These are phyloP conservation scores for Eudemis profundana DNA, from an alignment of 2,888 invertebrate genomes.

Conservation along the genomic window DNA sequence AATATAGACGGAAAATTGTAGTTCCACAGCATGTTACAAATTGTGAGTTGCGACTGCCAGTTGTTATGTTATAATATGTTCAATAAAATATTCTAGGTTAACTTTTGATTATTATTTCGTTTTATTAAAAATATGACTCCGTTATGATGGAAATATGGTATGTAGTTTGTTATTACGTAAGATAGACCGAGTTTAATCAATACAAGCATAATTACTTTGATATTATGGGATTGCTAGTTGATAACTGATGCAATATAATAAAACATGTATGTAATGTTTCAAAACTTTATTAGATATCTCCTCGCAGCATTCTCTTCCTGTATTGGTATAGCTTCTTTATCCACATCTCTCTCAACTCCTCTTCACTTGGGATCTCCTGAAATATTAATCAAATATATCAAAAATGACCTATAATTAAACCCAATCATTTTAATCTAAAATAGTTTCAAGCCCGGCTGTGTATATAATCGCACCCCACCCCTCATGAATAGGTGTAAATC, in stretches of 20 bases:
- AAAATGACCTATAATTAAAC: not conserved
- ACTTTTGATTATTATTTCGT: conserved; percentile 54
- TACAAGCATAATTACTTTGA: not conserved
- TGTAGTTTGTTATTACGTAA: not conserved
- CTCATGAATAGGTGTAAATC: too few species aligned
- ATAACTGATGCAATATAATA: conserved; percentile 22
- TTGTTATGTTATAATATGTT: conserved; percentile 75
- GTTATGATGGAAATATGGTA: not conserved
- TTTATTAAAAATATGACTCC: not conserved
- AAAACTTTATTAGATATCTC: conserved; percentile 63
- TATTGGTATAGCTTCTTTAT: conserved; percentile 88
- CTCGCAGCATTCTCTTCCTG: conserved; percentile 87
- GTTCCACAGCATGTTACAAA: conserved; percentile 70
- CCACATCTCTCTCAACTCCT: conserved; percentile 90
- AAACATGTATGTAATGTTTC: not conserved
- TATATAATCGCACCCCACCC: too few species aligned
- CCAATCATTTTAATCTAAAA: too few species aligned
- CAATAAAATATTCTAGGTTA: conserved; percentile 70
- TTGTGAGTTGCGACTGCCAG: conserved; percentile 60
- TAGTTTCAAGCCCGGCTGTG: too few species aligned
- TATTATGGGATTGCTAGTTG: not conserved
- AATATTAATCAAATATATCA: conserved; percentile 54
- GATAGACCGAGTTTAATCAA: not conserved
- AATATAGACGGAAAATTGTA: conserved; percentile 75
- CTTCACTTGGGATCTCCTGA: conserved; percentile 89